These are phyloP conservation scores for Glaucopsyche alexis DNA, from an alignment of 2,888 invertebrate species.

Conservation along the genomic window DNA sequence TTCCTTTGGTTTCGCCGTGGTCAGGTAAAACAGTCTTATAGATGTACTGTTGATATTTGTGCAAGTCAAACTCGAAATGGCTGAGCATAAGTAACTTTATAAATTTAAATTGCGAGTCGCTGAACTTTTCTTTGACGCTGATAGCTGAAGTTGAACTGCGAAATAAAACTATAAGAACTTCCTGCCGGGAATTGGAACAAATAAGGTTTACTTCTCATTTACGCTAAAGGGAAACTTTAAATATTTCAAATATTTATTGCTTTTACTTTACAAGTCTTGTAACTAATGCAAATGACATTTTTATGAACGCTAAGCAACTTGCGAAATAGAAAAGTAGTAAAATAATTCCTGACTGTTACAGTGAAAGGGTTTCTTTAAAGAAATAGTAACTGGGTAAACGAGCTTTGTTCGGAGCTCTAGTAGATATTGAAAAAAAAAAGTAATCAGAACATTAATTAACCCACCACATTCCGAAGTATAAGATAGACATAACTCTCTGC, in stretches of 20 bases:
- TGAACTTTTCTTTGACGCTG: constrained; percentile 26
- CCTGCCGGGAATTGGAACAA: constrained; percentile 21
- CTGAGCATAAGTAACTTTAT: constrained; percentile 20
- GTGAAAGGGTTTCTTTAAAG: not conserved
- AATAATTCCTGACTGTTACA: not conserved
- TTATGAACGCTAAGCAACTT: not conserved
- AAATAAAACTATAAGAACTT: constrained; percentile 28
- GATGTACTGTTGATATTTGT: constrained; percentile 13
- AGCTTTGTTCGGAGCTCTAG: no score
- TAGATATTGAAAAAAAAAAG: no score
- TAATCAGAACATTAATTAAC: no score
- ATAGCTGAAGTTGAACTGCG: constrained; percentile 24
- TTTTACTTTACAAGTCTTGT: not conserved
- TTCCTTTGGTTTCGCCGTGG: no score
- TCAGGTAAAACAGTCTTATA: no score
- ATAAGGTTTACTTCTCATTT: constrained; percentile 26
- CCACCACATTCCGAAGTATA: no score
- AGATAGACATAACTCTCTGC: no score
- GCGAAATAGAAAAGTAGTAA: not conserved
- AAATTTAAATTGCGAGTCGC: constrained; percentile 16
- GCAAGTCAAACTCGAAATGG: not conserved
- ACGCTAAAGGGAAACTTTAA: constrained; percentile 4
- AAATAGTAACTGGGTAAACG: not conserved
- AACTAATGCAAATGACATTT: not conserved
- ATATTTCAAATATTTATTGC: constrained; percentile 14